Conservation (phyloP, 2,113 vertebrate species). For the Noturus placidus region DNA sequence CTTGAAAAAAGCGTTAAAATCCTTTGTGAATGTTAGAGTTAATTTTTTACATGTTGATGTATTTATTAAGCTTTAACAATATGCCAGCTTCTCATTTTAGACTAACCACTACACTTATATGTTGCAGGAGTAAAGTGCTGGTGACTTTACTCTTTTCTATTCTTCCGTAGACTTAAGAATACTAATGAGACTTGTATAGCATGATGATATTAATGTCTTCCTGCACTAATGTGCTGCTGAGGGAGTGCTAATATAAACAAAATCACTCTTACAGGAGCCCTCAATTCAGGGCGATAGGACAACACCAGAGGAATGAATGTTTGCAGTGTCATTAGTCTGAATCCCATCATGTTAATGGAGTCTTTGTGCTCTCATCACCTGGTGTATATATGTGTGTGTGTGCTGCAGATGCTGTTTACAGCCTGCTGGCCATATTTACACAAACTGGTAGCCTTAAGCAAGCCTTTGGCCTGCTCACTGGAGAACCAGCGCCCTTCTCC, state of each 20-base stretch:
- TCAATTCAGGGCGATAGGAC: slow-evolving; percentile 73
- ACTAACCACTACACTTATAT: background rate
- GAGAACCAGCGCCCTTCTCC: slow-evolving; percentile 48
- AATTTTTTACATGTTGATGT: background rate
- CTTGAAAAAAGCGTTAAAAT: background rate
- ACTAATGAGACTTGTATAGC: slow-evolving; percentile 37
- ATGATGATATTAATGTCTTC: slow-evolving; percentile 48
- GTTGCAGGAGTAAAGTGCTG: background rate
- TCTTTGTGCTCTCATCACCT: slow-evolving; percentile 46
- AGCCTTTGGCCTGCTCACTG: slow-evolving; percentile 49
- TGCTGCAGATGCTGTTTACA: slow-evolving; percentile 76
- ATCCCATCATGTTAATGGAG: slow-evolving; percentile 48
- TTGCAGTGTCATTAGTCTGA: slow-evolving; percentile 50
- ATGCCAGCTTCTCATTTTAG: background rate
- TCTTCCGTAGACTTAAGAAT: slow-evolving; percentile 30
- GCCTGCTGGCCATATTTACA: slow-evolving; percentile 89
- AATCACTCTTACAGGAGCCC: slow-evolving; percentile 65
- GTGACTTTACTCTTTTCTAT: slow-evolving; percentile 18
- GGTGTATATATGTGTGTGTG: slow-evolving; percentile 18
- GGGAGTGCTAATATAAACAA: slow-evolving; percentile 60
- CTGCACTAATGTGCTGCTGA: slow-evolving; percentile 66
- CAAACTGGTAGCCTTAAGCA: slow-evolving; percentile 68
- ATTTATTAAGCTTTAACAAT: background rate
- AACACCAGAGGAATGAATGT: slow-evolving; percentile 45
- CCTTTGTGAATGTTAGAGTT: background rate